Evolutionary conservation across 1,140 invertebrate species (phyloP).

Genomic region (Arion vulgaris): DNA sequence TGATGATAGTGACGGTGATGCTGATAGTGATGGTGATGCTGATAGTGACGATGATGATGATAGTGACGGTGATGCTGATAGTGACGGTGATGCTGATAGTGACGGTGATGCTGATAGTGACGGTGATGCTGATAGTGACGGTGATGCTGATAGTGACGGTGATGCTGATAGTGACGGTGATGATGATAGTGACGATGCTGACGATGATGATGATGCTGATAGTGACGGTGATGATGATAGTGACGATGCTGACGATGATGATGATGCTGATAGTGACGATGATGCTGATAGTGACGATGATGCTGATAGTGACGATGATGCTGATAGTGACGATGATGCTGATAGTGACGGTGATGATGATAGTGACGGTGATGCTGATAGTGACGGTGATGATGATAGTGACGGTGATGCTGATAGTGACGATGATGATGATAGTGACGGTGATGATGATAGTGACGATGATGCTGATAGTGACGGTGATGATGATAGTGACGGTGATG

Average conservation of each 20-base stretch:
- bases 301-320: not conserved
- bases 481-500: no score
- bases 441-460: not conserved
- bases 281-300: not conserved
- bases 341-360: not conserved
- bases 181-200: not conserved
- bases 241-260: not conserved
- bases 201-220: not conserved
- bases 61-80: not conserved
- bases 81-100: not conserved
- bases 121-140: not conserved
- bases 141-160: not conserved
- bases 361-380: not conserved
- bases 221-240: not conserved
- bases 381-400: not conserved
- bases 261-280: not conserved
- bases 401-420: not conserved
- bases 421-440: not conserved
- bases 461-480: not conserved
- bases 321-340: not conserved
- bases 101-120: not conserved
- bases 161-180: not conserved
- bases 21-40: not conserved
- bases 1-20: not conserved
- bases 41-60: not conserved